Base-by-base conservation (phyloP, 1,140 invertebrate species). In the Pseudoatta argentina region DNA sequence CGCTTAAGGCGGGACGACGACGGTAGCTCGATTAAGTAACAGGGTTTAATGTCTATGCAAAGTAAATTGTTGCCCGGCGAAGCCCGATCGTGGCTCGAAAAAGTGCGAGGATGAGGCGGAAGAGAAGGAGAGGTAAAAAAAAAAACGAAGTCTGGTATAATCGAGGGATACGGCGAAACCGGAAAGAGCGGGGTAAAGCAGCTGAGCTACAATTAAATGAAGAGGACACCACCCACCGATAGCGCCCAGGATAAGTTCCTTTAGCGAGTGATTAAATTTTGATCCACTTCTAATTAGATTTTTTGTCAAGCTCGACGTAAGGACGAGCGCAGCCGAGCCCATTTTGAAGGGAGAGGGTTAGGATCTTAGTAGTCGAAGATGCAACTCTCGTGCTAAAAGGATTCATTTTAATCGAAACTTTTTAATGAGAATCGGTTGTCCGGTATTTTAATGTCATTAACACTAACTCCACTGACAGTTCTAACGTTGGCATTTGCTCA, bases 281-380 rank as follows among this genome's bases (percentile, higher is more conserved):
- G 93, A 94, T 94, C 90, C 91, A 92, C 91, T 94, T 93, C 92
- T 93, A 94, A 94, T 94, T 94, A 93, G 90, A 94, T 92, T 94
- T 93, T 92, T 93, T 91, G 85, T 91, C 81, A 88, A 71, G 78
- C 89, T 66, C 85, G 81, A 86, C 86, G 87, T 86, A 87, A 91
- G 86, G 90, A 83, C 79, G 73, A 88, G 64, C 79, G 57, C 85
- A 48, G 48, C 48, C 61, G 61, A 57, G 75, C 72, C 67, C 53
- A 79, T 86, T 77, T 69, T 53, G 39, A 73, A 72, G 53, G 78
- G 88, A 61, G 76, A 30, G 39, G 76, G 73, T 34, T 12, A 86
- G 55, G 63, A 51, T 44, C 57, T 24, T 51, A 21, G 44, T 51
- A 83, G 61, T 48, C 64, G 30, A 55, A 55, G 87, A 71, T 39